Base-by-base conservation (phyloP, 2,113 vertebrate genomes). In the Callipepla californica region DNA sequence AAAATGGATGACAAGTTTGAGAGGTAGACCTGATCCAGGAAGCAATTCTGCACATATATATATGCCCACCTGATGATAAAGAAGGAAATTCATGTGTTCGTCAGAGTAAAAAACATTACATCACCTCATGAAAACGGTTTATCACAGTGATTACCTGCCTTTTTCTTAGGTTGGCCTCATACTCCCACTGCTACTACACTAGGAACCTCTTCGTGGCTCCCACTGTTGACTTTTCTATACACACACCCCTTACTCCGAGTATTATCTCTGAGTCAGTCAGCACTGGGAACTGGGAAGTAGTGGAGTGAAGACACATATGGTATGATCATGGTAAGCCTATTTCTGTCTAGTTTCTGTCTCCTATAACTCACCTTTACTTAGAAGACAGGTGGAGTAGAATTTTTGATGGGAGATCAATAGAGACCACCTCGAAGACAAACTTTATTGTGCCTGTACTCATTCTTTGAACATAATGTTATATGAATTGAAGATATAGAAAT, bases 161-260 rank as follows among this genome's bases (percentile, higher is more conserved):
- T 93, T 82, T 76, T 48, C 22, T 68, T 30, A 73, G 20, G 18
- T n/a, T 45, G 13, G 1, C 7, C 12, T 7, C 11, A 38, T 10
- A 14, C 23, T 85, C n/a, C 22, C 83, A 5, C n/a, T 57, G 7
- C 34, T 76, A 6, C 22, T 85, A 93, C 57, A 34, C 3, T 22
- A 38, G 30, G 22, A 14, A 6, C 4, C 77, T 90, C 80, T 11
- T 80, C 9, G 63, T 48, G 44, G 40, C 5, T 62, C 21, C 26
- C 18, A 9, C 63, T 65, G 3, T 5, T 61, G 26, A 4, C 6
- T 90, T 77, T 87, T 36, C 8, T 6, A 20, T n/a, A 53, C 69
- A 55, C 38, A 50, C 11, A 40, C 3, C 2, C 4, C 22, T 80
- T 18, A 67, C 10, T 0, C 0, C 25, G 17, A 57, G 16, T 57